phyloP scores from a whole-genome alignment of 2,888 invertebrate species.

The Subacronicta megacephala region DNA sequence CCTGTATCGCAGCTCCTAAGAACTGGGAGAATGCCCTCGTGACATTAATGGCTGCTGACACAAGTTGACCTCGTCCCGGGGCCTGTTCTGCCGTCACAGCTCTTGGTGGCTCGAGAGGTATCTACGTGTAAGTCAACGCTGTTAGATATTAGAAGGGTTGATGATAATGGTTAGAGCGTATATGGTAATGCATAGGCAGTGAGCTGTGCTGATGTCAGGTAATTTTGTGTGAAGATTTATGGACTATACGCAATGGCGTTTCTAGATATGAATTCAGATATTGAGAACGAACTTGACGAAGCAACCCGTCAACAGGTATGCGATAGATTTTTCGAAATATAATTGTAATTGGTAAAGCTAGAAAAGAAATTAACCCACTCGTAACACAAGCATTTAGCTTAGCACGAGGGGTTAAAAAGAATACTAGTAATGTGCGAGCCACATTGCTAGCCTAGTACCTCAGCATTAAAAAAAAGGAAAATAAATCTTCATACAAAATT shows the following conservation, averaged over 20 bases:
- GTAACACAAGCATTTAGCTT: too few relatives aligned
- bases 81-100: slow-evolving; percentile 75
- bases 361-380: too few relatives aligned
- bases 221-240: slow-evolving; percentile 14
- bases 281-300: too few relatives aligned
- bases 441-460: too few relatives aligned
- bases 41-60: slow-evolving; percentile 93
- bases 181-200: slow-evolving; percentile 55
- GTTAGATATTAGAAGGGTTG: slow-evolving; percentile 35
- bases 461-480: too few relatives aligned
- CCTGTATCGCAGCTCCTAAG: slow-evolving; percentile 94
- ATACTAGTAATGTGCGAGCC: too few relatives aligned
- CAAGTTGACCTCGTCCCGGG: slow-evolving; percentile 87
- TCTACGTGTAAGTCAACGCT: slow-evolving; percentile 64
- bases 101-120: slow-evolving; percentile 86
- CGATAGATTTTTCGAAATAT: too few relatives aligned
- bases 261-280: too few relatives aligned
- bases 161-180: slow-evolving; percentile 20
- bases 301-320: too few relatives aligned
- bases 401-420: too few relatives aligned
- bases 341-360: too few relatives aligned
- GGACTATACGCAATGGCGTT: too few relatives aligned
- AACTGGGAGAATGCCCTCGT: slow-evolving; percentile 94
- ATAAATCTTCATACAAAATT: slow-evolving; percentile 20
- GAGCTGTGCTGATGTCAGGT: slow-evolving; percentile 40